Evolutionary conservation across 2,797 vertebrate genomes (phyloP).

Genomic region (Sebastes ruberrimus): DNA sequence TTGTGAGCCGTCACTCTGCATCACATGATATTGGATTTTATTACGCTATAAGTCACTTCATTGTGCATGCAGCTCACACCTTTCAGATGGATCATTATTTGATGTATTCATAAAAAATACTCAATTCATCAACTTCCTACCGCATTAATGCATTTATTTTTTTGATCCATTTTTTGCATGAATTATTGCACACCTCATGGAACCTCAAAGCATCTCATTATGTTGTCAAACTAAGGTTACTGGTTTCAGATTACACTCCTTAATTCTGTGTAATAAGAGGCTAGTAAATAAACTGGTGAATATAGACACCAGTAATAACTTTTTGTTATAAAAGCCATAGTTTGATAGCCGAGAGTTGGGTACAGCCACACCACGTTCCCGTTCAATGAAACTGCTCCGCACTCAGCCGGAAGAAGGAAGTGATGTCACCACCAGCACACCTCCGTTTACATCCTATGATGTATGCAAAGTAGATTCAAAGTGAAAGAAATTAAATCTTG

Average conservation of each 20-base stretch:
- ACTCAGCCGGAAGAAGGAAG: background rate
- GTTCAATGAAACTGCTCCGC: background rate
- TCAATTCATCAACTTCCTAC: background rate
- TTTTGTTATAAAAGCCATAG: background rate
- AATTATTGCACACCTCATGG: background rate
- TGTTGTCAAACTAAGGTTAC: background rate
- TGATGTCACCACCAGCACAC: background rate
- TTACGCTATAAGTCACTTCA: background rate
- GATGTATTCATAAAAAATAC: background rate
- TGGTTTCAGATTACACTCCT: background rate
- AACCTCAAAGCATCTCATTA: background rate
- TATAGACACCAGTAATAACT: background rate
- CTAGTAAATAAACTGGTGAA: background rate
- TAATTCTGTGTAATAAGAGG: background rate
- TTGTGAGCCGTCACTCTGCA: background rate
- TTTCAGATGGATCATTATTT: background rate
- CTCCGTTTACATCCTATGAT: background rate
- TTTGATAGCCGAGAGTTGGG: fast-evolving
- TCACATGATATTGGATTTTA: background rate
- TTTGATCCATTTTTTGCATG: background rate
- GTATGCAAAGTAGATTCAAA: background rate
- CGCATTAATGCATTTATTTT: background rate
- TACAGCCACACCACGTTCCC: background rate
- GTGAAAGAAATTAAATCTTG: background rate
- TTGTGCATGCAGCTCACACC: background rate